Evolutionary conservation across 1,140 invertebrate genomes (phyloP).

Genomic region (Drosophila willistoni): DNA sequence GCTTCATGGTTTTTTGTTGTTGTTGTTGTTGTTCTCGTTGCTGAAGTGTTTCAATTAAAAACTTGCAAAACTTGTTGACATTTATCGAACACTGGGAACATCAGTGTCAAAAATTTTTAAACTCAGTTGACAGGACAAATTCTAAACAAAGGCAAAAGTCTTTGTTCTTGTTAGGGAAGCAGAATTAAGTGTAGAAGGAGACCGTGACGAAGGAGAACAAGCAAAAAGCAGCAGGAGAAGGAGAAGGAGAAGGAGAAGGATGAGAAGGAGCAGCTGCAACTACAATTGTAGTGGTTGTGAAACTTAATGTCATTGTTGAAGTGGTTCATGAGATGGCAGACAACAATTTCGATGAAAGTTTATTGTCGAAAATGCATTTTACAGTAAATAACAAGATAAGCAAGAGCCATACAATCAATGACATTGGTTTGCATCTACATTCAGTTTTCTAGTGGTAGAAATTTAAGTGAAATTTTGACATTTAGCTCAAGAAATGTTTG

Average conservation of each 20-base stretch:
- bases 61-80: conserved; percentile 77
- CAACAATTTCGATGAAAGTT: conserved; percentile 35
- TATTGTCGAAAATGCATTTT: conserved; percentile 49
- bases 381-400: conserved; percentile 52
- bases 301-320: conserved; percentile 64
- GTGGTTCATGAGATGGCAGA: conserved; percentile 27
- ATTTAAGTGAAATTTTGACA: not conserved
- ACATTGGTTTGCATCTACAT: not conserved
- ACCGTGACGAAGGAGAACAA: too few relatives aligned
- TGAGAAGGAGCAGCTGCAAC: not conserved
- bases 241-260: too few relatives aligned
- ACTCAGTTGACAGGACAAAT: conserved; percentile 19
- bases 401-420: conserved; percentile 19
- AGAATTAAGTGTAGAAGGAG: too few relatives aligned
- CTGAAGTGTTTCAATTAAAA: conserved; percentile 75
- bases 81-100: conserved; percentile 67
- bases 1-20: conserved; percentile 9
- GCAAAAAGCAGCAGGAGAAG: too few relatives aligned
- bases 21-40: conserved; percentile 8
- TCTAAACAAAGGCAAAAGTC: conserved; percentile 10
- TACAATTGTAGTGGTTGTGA: conserved; percentile 37
- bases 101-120: conserved; percentile 34
- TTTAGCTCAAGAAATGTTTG: not conserved
- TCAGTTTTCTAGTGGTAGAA: not conserved
- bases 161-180: not conserved